Evolutionary conservation across 2,797 vertebrate genomes (phyloP), one percentile per base, ranked within the genome.

Genomic region (Geotrypetes seraphini): DNA sequence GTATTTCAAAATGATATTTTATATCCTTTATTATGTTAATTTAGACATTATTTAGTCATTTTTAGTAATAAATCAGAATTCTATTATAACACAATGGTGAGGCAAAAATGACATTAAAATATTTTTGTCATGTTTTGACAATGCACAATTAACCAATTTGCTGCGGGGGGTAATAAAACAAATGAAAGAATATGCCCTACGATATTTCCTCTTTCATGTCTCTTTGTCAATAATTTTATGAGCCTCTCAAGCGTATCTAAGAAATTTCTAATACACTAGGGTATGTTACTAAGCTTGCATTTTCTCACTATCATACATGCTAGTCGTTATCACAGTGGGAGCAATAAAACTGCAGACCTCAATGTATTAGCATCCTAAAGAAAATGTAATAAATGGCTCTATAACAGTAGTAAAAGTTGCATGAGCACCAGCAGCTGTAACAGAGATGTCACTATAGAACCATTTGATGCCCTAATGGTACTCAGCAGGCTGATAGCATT

Each of bases 321-420:
- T 47, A 43, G 56, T 67, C 66, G 67, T 73, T 71, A 68, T 73
- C 69, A 73, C 57, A 63, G 49, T 60, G 67, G 73, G 74, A 77
- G 76, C 70, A 73, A 71, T 83, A 78, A 81, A 78, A 61, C 68
- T 79, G 67, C 72, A 75, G 67, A 71, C 64, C 10, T 0, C 66
- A 55, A 52, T 71, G 57, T 66, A 78, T 76, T 79, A 82, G 56
- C 69, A 69, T 76, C 71, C 68, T 79, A 78, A 80, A 79, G 65
- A 66, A 81, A 74, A 75, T 61, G 68, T 75, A 73, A 79, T 78
- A 75, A 83, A 79, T 81, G 75, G 44, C 68, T 75, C 82, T 75
- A 79, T 70, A 79, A 80, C 69, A 72, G 60, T 58, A 71, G 72
- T 80, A 75, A 79, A 82, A 79, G 70, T 78, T 74, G 67, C 62